Evolutionary conservation across 2,797 vertebrate genomes (phyloP), one percentile per base, ranked within the genome.

Genomic region (Gila robusta): DNA sequence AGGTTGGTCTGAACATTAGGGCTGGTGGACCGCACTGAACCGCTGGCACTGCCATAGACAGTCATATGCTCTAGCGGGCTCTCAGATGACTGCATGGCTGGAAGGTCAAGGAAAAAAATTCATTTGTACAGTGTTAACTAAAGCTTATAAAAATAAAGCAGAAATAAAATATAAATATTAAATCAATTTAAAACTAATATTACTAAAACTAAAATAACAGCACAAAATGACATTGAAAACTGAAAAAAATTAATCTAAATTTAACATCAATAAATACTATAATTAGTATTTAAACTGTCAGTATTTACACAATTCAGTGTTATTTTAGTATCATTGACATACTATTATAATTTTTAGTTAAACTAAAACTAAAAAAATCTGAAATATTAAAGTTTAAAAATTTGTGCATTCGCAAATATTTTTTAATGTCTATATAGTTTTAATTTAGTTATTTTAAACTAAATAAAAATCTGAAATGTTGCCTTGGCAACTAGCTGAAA

Each of bases 21-120:
- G 90, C 98, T 99, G 72, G 98, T 97, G n/a, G 98, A 99, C 87
- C 98, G 97, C 86, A 99, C 97, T 0, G 98, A 98, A 32, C 98
- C 98, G 19, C 98, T 99, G 41, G 98, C 88, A 14, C 97, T 99
- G 82, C 97, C 97, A 4, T 98, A 99, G 69, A 99, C 97, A 0
- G 98, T 97, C 88, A 99, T 97, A 0, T 99, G 98, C 83, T 99
- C 98, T 92, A 98, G 95, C 0, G 97, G 97, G 16, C 96, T 96
- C 88, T 99, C 98, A 2, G 93, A 91, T 0, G 97, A 96, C 66
- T 98, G 98, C 96, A 98, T 96, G 35, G 96, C 98, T 99, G 91
- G 16, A 93, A 92, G 37, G 21, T 26, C 2, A 11, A 52, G 1
- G 41, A 21, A 35, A n/a, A 3, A 16, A 56, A n/a, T 5, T 11